Evolutionary conservation across 2,888 invertebrate genomes (phyloP).

Genomic region (Cantharis flavilabris): DNA sequence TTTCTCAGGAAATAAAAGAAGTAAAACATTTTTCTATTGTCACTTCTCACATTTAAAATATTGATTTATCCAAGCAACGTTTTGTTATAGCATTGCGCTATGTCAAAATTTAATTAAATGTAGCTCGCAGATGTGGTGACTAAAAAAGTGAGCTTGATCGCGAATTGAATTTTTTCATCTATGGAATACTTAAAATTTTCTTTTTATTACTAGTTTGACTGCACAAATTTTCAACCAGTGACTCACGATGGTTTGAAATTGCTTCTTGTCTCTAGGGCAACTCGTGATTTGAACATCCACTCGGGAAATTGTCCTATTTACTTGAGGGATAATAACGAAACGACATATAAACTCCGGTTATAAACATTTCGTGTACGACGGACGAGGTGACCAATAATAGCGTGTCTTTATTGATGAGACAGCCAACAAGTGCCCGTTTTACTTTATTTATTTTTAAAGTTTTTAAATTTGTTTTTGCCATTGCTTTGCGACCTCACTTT

Average conservation of each 20-base stretch:
- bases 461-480: too few species aligned
- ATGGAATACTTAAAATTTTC: background rate
- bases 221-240: background rate
- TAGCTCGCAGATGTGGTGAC: background rate
- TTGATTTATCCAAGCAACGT: background rate
- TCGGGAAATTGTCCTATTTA: slow-evolving; percentile 37
- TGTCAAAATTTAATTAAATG: slow-evolving; percentile 3
- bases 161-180: background rate
- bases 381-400: background rate
- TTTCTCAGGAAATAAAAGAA: background rate
- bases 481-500: background rate
- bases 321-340: slow-evolving; percentile 26
- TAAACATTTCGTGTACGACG: slow-evolving; percentile 2
- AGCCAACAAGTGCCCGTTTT: background rate
- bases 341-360: slow-evolving; percentile 20
- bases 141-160: background rate
- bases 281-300: slow-evolving; percentile 35
- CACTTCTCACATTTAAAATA: background rate
- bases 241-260: slow-evolving; percentile 24
- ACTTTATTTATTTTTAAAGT: too few species aligned
- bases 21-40: background rate
- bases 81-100: background rate
- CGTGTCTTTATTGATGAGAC: background rate
- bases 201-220: background rate
- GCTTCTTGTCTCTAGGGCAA: slow-evolving; percentile 32